Evolutionary conservation across 2,113 vertebrate species (phyloP).

Genomic region (Podiceps cristatus): DNA sequence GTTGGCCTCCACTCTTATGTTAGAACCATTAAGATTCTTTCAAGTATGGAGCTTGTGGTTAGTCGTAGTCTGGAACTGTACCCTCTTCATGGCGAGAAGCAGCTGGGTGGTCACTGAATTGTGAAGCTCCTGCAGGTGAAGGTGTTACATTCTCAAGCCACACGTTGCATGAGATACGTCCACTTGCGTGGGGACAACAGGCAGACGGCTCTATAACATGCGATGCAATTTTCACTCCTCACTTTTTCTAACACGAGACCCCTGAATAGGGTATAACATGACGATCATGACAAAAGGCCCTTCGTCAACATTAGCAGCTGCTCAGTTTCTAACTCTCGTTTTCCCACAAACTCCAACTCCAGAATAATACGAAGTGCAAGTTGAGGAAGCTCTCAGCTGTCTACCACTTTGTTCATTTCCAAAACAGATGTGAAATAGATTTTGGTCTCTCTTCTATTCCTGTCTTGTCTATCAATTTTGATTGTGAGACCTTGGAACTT

Average conservation of each 20-base stretch:
- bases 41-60: neutral
- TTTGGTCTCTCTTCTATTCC: neutral
- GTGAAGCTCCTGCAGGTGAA: neutral
- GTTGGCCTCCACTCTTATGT: accelerated
- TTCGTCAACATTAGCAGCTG: neutral
- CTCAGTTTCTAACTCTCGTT: neutral
- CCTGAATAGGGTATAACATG: neutral
- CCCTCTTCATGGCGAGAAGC: neutral
- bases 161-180: neutral
- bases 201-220: accelerated
- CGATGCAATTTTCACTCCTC: neutral
- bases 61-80: neutral
- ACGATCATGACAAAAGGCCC: neutral
- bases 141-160: neutral
- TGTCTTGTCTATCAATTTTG: neutral
- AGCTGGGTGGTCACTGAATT: neutral
- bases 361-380: neutral
- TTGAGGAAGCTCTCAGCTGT: constrained; percentile 42
- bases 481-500: neutral
- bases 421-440: constrained; percentile 44
- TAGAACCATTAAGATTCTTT: neutral
- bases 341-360: constrained; percentile 43
- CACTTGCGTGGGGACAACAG: neutral
- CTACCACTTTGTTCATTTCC: neutral
- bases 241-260: neutral